phyloP scores from a whole-genome alignment of 2,888 invertebrate species.

The Plutella xylostella region DNA sequence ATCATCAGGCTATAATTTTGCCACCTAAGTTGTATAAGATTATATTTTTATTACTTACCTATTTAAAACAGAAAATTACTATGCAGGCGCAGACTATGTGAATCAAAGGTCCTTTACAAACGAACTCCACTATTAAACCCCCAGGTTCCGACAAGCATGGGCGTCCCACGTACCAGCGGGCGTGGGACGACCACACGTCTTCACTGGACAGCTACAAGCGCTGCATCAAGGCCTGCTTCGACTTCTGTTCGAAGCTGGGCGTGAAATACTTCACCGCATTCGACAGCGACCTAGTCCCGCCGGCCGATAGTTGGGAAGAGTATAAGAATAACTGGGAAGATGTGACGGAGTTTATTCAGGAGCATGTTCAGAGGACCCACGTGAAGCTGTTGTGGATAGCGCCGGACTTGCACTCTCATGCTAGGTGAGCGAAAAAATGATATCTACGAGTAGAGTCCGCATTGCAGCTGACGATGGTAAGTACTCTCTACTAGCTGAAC shows the following conservation, averaged over 20 bases:
- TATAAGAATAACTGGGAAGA: slow-evolving; percentile 68
- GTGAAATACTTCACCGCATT: slow-evolving; percentile 71
- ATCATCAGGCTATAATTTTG: too few relatives aligned
- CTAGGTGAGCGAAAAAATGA: too few relatives aligned
- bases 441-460: too few relatives aligned
- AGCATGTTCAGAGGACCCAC: slow-evolving; percentile 66
- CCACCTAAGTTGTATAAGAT: too few relatives aligned
- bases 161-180: slow-evolving; percentile 38
- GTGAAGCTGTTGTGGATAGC: slow-evolving; percentile 73
- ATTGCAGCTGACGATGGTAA: too few relatives aligned
- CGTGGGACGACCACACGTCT: slow-evolving; percentile 72
- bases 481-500: too few relatives aligned
- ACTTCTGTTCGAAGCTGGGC: slow-evolving; percentile 71
- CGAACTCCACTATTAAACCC: too few relatives aligned
- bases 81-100: too few relatives aligned
- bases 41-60: too few relatives aligned
- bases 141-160: slow-evolving; percentile 52
- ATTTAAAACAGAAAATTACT: too few relatives aligned
- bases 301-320: slow-evolving; percentile 65
- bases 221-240: slow-evolving; percentile 70
- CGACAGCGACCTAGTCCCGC: slow-evolving; percentile 72
- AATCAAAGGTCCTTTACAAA: too few relatives aligned
- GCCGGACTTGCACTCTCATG: slow-evolving; percentile 71
- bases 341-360: slow-evolving; percentile 64
- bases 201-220: slow-evolving; percentile 70